Base-by-base conservation (phyloP, 2,888 invertebrate genomes). In the Dryobotodes eremita region DNA sequence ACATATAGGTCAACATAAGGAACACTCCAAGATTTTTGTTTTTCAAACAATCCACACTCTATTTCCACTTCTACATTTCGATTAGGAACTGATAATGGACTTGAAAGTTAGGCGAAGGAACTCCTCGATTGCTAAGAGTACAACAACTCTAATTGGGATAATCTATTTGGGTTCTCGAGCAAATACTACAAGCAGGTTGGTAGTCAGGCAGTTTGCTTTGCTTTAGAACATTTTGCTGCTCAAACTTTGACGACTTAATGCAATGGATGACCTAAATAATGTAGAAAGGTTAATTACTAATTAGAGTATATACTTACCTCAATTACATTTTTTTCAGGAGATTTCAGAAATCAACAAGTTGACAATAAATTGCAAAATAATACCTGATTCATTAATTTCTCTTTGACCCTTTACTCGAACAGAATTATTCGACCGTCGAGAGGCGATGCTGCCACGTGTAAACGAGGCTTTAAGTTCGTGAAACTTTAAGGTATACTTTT, bases 61-160 rank as follows among this genome's bases (percentile, higher is more conserved):
- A 78, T 77, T 77, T 80, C 71, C 71, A 76, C 75, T 66, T 79
- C 66, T 59, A 74, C 68, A 80, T 75, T 86, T 75, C 70, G 75
- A 86, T 86, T 71, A 83, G 61, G 72, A 79, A 73, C 81, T 87
- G 85, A 79, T 76, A 85, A 85, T 87, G 80, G 78, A 77, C 70
- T 86, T 82, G 69, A 79, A 77, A 88, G 73, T 79, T 75, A 69
- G 57, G 23, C 70, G 75, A 76, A 84, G 65, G 64, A 82, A 82
- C 81, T 86, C 82, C 42, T 79, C 77, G 65, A 80, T 79, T 77
- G 84, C 79, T 78, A 84, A 83, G 74, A 87, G 82, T 87, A 87
- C 85, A 88, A 84, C 84, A 86, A 82, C 87, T 75, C 82, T 87
- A 79, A 89, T 89, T 87, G 82, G 82, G 80, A 78, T 87, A 89